Evolutionary conservation across 2,888 invertebrate genomes (phyloP).

Genomic region (Andrena haemorrhoa): DNA sequence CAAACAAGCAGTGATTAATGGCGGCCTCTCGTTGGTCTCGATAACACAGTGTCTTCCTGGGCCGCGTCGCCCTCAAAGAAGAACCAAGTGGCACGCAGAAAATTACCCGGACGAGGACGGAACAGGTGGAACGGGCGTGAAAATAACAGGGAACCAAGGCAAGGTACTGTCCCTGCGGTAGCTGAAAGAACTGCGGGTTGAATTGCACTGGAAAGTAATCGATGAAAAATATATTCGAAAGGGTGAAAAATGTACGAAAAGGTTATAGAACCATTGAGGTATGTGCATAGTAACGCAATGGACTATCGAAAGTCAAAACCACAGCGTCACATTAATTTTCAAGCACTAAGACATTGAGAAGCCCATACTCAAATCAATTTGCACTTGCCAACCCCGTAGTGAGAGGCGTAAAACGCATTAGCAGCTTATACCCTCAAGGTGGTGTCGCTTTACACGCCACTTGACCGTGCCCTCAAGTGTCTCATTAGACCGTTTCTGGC

Average conservation of each 20-base stretch:
- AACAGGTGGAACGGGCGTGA: slow-evolving; percentile 2
- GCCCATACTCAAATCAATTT: too few relatives aligned
- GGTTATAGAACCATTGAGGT: neutral
- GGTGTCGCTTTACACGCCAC: neutral
- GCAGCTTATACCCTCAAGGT: neutral
- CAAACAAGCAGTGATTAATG: slow-evolving; percentile 84
- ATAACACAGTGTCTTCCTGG: slow-evolving; percentile 78
- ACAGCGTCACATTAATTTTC: too few relatives aligned
- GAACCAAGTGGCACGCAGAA: slow-evolving; percentile 27
- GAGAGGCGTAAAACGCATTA: too few relatives aligned
- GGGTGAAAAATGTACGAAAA: neutral
- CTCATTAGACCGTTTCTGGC: neutral
- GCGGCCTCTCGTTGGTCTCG: slow-evolving; percentile 77
- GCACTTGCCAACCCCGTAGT: too few relatives aligned
- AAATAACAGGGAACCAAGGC: slow-evolving; percentile 6
- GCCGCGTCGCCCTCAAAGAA: slow-evolving; percentile 77
- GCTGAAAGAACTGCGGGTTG: neutral
- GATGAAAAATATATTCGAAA: neutral
- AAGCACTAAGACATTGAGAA: too few relatives aligned
- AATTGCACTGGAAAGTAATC: too few relatives aligned
- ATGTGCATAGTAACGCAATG: too few relatives aligned
- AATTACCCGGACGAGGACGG: slow-evolving; percentile 10
- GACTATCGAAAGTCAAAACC: too few relatives aligned
- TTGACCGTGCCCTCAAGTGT: neutral
- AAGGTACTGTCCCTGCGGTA: slow-evolving; percentile 2